phyloP scores from a whole-genome alignment of 2,113 vertebrate species.

The Rhinopithecus roxellana region DNA sequence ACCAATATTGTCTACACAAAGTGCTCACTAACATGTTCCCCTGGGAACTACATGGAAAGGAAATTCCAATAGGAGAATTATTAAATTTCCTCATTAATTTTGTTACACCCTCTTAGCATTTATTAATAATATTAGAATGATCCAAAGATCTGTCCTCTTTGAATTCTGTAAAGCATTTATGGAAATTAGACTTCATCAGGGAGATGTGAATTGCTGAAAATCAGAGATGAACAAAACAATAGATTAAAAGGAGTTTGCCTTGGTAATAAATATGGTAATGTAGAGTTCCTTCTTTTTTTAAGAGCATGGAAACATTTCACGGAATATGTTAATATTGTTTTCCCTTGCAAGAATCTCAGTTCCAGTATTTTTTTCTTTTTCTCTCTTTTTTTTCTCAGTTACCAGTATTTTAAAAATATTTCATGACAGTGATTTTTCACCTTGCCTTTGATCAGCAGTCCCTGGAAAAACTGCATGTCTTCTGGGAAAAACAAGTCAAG shows the following conservation, averaged over 20 bases:
- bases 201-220: constrained; percentile 32
- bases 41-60: constrained; percentile 60
- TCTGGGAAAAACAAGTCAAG: not conserved
- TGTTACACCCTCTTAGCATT: constrained; percentile 60
- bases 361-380: not conserved
- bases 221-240: constrained; percentile 22
- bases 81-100: constrained; percentile 83
- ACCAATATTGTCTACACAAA: constrained; percentile 81
- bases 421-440: not conserved
- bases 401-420: not conserved
- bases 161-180: constrained; percentile 72
- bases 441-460: not conserved
- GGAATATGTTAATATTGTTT: constrained; percentile 32
- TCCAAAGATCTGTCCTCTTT: constrained; percentile 70
- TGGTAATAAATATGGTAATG: constrained; percentile 12
- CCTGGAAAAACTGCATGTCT: not conserved
- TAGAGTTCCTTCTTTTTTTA: constrained; percentile 12
- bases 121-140: constrained; percentile 80
- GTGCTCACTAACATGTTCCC: constrained; percentile 45
- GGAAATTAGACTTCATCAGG: constrained; percentile 54
- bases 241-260: constrained; percentile 42
- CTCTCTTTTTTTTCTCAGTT: not conserved
- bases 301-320: not conserved
- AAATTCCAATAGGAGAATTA: constrained; percentile 79
- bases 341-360: not conserved